Conservation (phyloP, 2,888 invertebrate species). For the Eulithis testata region DNA sequence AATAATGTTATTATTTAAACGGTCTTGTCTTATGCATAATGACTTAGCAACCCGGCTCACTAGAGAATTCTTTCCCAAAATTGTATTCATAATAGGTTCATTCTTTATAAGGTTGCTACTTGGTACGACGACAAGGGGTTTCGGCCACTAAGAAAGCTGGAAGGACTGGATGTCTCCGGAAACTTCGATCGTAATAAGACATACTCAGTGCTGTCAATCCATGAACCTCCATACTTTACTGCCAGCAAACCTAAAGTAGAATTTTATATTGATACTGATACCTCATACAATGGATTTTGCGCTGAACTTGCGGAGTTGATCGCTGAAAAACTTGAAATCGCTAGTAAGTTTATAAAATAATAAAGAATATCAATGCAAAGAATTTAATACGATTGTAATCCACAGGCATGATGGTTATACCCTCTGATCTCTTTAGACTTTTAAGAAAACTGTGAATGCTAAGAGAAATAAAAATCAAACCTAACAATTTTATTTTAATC, state of each 20-base stretch:
- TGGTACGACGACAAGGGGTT: conserved; percentile 94
- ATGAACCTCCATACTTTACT: conserved; percentile 94
- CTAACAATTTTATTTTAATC: no score
- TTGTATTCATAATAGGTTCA: neutral
- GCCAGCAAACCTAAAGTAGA: neutral
- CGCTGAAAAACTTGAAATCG: conserved; percentile 91
- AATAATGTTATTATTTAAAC: no score
- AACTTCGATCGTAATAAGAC: conserved; percentile 92
- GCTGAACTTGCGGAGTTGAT: conserved; percentile 94
- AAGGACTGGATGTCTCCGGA: conserved; percentile 86
- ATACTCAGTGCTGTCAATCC: conserved; percentile 93
- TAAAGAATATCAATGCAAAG: neutral
- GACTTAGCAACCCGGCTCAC: no score
- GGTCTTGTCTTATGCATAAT: no score
- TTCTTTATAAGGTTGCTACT: conserved; percentile 87
- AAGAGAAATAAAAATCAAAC: no score
- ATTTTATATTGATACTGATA: neutral
- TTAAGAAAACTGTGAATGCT: no score
- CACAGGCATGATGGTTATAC: no score
- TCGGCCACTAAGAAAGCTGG: conserved; percentile 89
- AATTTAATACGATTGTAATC: no score
- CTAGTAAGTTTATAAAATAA: conserved; percentile 86
- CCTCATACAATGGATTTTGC: conserved; percentile 92
- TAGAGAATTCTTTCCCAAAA: no score
- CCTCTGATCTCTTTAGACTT: no score